Evolutionary conservation across 2,113 vertebrate species (phyloP), one percentile per base, ranked within the genome.

Genomic region (Dissostichus mawsoni): DNA sequence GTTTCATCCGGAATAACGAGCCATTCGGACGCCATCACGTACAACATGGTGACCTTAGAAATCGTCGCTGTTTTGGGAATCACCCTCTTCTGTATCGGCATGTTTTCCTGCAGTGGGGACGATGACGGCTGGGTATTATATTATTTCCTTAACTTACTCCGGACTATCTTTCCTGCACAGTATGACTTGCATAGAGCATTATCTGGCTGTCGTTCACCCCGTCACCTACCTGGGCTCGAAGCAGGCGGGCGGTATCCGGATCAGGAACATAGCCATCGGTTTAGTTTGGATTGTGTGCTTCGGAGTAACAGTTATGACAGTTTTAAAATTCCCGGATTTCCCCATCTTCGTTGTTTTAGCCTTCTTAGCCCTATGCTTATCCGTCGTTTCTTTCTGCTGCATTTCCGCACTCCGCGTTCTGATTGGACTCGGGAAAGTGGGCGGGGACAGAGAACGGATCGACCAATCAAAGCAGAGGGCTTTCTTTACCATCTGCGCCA

Each of bases 11-110:
- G 25, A 29, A 29, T 3, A 29, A 29, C 3, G 25, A 80, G 69
- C 57, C 77, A 81, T 61, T 69, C 64, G 1, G 85, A 87, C 2
- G 33, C 68, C 55, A 53, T 78, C 62, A 62, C 67, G 29, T 75
- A 62, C 61, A 2, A 41, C 20, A 50, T 76, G 17, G 51, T 29
- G 3, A 0, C 5, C 0, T 0, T 67, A 11, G 78, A 87, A 29
- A 5, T 36, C 0, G 0, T 67, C 0, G 0, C 6, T 1, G 4
- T 47, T n/a, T 8, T 66, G 2, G 85, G 61, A 14, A 2, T 0
- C 2, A 12, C 3, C 25, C 1, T 25, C 0, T 33, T 2, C 55
- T 33, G 4, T 3, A 3, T 0, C 1, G 61, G 1, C 10, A 5
- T 58, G 1, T 3, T 0, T 16, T 18, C 0, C 0, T 73, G 76